Conservation (phyloP, 2,113 vertebrate genomes). For the Bambusicola thoracicus region DNA sequence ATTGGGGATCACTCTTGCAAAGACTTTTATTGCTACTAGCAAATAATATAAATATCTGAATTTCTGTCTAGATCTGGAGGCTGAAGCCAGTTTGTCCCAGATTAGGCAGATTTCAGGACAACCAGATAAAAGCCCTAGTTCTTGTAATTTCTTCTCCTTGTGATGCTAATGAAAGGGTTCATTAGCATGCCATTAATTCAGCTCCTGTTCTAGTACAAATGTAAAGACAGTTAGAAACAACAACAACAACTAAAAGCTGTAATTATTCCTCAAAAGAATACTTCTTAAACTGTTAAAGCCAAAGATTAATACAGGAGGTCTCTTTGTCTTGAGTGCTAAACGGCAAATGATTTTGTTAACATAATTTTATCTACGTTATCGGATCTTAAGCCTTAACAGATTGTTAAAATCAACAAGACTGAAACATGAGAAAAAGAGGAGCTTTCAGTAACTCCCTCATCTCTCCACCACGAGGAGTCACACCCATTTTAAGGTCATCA, state of each 20-base stretch:
- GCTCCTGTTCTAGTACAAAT: not conserved
- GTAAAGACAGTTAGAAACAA: not conserved
- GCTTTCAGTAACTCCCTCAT: not conserved
- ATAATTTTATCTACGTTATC: not conserved
- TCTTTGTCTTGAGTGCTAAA: not conserved
- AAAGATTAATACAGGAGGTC: not conserved
- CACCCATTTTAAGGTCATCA: not conserved
- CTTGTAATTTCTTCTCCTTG: not conserved
- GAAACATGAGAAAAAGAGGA: not conserved
- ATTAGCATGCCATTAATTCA: not conserved
- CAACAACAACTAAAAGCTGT: not conserved
- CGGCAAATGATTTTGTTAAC: not conserved
- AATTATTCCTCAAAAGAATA: not conserved
- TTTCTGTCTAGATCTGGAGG: slow-evolving; percentile 10
- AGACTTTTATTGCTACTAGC: slow-evolving; percentile 4
- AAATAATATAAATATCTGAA: not conserved
- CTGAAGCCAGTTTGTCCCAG: not conserved
- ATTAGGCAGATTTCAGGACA: slow-evolving; percentile 2
- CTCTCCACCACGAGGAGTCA: not conserved
- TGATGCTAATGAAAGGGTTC: not conserved
- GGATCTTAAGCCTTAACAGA: not conserved
- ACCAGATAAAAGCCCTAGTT: not conserved
- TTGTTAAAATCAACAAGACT: not conserved
- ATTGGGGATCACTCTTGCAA: not conserved
- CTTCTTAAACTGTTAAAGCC: not conserved